Percentiles rank a stretch among this genome's conserved stretches.
Conservation (phyloP, 1,140 invertebrate species). For the Saxidomus purpurata region DNA sequence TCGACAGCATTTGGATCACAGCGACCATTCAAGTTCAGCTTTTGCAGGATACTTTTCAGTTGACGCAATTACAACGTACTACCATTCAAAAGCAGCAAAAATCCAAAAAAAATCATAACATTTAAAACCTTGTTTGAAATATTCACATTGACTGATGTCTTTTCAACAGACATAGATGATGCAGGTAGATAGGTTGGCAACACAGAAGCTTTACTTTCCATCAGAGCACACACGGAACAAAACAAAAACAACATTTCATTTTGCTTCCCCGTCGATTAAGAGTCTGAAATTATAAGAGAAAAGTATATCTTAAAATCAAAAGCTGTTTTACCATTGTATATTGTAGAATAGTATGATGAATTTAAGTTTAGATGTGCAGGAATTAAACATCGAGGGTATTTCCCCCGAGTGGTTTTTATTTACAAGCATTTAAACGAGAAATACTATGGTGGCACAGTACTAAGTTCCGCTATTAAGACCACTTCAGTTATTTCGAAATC, state of each 20-base stretch:
- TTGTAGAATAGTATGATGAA: not conserved
- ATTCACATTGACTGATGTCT: conserved; percentile 37
- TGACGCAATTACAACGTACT: conserved; percentile 12
- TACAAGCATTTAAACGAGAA: too few relatives aligned
- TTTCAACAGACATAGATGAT: conserved; percentile 33
- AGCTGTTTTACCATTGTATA: not conserved
- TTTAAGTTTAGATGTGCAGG: too few relatives aligned
- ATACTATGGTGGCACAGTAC: too few relatives aligned
- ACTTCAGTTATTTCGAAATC: too few relatives aligned
- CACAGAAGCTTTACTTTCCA: conserved; percentile 7
- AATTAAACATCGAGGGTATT: too few relatives aligned
- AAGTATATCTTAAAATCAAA: too few relatives aligned
- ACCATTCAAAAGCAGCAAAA: conserved; percentile 12
- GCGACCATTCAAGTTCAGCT: conserved; percentile 1
- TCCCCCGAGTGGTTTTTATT: too few relatives aligned
- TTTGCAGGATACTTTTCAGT: conserved; percentile 23
- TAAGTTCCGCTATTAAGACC: too few relatives aligned
- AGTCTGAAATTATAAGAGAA: too few relatives aligned
- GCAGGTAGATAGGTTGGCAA: conserved; percentile 24
- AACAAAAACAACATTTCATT: conserved; percentile 10
- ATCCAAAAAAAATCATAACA: conserved; percentile 13
- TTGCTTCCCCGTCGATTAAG: not conserved
- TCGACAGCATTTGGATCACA: not conserved
- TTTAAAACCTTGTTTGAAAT: conserved; percentile 47
- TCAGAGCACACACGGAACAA: not conserved